phyloP scores from a whole-genome alignment of 2,113 vertebrate genomes.

The Varanus komodoensis region DNA sequence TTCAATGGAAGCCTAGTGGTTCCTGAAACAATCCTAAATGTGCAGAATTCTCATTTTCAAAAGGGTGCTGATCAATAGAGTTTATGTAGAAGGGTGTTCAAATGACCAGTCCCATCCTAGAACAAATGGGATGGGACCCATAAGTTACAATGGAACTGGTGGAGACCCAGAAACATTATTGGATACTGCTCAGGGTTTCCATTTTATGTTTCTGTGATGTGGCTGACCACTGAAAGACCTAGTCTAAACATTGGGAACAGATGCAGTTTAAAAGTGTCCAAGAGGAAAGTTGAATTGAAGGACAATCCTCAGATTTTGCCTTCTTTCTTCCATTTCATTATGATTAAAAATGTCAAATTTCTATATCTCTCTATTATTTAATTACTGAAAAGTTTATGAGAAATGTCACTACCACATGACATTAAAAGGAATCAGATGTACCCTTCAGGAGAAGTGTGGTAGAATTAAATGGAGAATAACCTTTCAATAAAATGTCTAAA shows the following conservation, averaged over 20 bases:
- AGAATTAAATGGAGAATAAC: slow-evolving; percentile 14
- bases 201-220: background rate
- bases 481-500: slow-evolving; percentile 16
- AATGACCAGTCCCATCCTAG: too few relatives aligned
- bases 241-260: background rate
- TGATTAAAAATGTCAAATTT: background rate
- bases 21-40: too few relatives aligned
- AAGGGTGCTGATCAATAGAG: too few relatives aligned
- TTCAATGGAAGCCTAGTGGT: too few relatives aligned
- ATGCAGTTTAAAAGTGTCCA: background rate
- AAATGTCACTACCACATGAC: background rate
- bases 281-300: background rate
- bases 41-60: too few relatives aligned
- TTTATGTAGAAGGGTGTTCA: too few relatives aligned
- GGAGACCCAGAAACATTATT: too few relatives aligned
- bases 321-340: slow-evolving; percentile 6
- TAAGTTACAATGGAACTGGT: too few relatives aligned
- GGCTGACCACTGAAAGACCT: background rate
- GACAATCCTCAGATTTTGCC: background rate
- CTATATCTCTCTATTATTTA: slow-evolving; percentile 4
- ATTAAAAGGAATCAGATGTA: background rate
- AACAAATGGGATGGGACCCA: too few relatives aligned
- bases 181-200: background rate
- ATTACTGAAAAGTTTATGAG: background rate
- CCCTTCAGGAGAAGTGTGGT: background rate